phyloP scores from a whole-genome alignment of 2,797 vertebrate genomes.

The Myotis vivesi region DNA sequence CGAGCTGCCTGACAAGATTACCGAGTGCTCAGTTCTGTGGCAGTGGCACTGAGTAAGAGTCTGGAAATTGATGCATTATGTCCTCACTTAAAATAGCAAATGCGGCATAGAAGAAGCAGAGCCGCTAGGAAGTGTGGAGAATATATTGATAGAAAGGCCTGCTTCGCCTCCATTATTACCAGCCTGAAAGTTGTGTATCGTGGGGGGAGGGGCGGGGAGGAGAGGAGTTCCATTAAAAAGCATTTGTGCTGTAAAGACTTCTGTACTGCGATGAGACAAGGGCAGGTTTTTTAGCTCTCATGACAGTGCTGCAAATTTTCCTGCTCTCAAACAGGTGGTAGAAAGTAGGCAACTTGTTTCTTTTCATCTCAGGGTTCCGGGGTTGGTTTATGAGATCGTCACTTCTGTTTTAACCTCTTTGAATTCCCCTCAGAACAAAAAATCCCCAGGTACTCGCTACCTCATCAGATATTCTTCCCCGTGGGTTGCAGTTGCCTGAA shows the following conservation, averaged over 20 bases:
- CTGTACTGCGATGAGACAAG: fast-evolving
- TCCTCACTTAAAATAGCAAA: slow-evolving; percentile 71
- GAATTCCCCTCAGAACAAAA: slow-evolving; percentile 67
- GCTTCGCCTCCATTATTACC: background rate
- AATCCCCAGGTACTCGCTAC: slow-evolving; percentile 45
- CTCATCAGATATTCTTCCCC: background rate
- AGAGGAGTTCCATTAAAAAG: background rate
- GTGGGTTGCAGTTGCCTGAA: background rate
- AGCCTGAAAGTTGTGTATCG: background rate
- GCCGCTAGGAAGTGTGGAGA: slow-evolving; percentile 40
- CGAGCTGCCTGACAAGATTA: slow-evolving; percentile 45
- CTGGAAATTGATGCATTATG: slow-evolving; percentile 65
- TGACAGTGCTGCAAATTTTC: background rate
- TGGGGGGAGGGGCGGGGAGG: fast-evolving
- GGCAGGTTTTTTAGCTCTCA: background rate
- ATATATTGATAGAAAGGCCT: slow-evolving; percentile 44
- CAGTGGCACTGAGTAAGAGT: slow-evolving; percentile 35
- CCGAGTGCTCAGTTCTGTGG: slow-evolving; percentile 37
- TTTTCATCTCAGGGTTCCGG: slow-evolving; percentile 27
- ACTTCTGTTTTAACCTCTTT: slow-evolving; percentile 54
- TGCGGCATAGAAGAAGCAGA: slow-evolving; percentile 55
- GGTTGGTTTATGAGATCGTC: background rate
- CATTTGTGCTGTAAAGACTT: background rate
- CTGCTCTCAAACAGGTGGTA: slow-evolving; percentile 3
- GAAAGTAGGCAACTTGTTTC: background rate